A percentile compares a stretch with the other conserved stretches of the same genome.
Evolutionary conservation across 1,140 invertebrate genomes (phyloP).

Genomic region (Caerostris extrusa): DNA sequence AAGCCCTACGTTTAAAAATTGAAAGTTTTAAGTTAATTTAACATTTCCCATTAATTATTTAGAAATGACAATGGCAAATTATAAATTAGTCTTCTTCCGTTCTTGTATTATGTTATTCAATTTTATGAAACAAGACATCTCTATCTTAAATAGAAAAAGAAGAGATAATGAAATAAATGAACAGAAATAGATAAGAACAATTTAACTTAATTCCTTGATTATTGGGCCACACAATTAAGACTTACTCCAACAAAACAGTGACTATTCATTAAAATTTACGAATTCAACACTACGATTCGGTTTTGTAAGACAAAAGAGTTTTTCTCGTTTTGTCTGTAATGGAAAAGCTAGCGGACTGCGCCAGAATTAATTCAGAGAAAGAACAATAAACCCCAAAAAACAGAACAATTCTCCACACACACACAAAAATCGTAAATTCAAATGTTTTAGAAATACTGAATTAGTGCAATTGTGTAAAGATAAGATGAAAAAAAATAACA

Average conservation of each 20-base stretch:
- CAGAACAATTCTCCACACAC: too few relatives aligned
- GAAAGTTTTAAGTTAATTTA: too few relatives aligned
- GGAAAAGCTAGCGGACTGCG: neutral
- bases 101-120: neutral
- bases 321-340: slow-evolving; percentile 32
- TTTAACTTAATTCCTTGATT: slow-evolving; percentile 12
- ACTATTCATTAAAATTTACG: slow-evolving; percentile 46
- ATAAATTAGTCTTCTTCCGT: too few relatives aligned
- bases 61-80: too few relatives aligned
- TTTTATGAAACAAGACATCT: neutral
- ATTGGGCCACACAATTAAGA: slow-evolving; percentile 4
- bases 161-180: neutral
- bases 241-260: neutral
- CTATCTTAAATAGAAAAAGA: neutral
- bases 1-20: too few relatives aligned
- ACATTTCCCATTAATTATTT: too few relatives aligned
- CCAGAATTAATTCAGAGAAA: neutral
- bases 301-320: slow-evolving; percentile 37
- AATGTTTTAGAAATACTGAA: slow-evolving; percentile 9
- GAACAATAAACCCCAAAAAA: neutral
- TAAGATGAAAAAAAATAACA: neutral
- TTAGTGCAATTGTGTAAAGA: slow-evolving; percentile 35
- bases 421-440: neutral
- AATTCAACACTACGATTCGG: slow-evolving; percentile 34
- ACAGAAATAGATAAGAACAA: neutral